phyloP scores from a whole-genome alignment of 1,140 invertebrate genomes.

The Euborellia annulipes region DNA sequence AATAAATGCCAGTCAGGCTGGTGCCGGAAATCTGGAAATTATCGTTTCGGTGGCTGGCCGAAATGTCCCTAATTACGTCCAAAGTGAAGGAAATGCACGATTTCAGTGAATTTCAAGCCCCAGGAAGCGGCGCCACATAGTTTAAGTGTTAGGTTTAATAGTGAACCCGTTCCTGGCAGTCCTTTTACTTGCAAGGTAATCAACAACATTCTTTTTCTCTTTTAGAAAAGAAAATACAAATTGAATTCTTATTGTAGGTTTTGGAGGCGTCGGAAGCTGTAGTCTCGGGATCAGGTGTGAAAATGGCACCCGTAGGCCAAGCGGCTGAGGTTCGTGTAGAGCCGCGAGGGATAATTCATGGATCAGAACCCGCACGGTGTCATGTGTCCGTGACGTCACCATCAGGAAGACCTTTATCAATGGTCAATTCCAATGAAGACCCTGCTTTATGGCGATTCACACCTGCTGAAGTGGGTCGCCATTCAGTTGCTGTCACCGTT shows the following conservation, averaged over 20 bases:
- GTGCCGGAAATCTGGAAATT: conserved; percentile 93
- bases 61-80: conserved; percentile 97
- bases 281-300: conserved; percentile 39
- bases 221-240: too few relatives aligned
- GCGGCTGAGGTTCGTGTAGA: conserved; percentile 42
- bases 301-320: conserved; percentile 40
- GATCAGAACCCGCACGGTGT: conserved; percentile 29
- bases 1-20: conserved; percentile 66
- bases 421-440: too few relatives aligned
- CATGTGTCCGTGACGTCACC: conserved; percentile 61
- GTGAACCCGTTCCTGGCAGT: conserved; percentile 82
- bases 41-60: conserved; percentile 93
- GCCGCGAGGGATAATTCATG: conserved; percentile 29
- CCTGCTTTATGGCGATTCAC: conserved; percentile 33
- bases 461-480: conserved; percentile 70
- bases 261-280: conserved; percentile 40
- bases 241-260: conserved; percentile 26
- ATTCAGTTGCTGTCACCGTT: conserved; percentile 62
- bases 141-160: conserved; percentile 89
- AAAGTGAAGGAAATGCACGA: conserved; percentile 90
- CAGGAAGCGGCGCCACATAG: conserved; percentile 77
- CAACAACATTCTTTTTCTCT: too few relatives aligned
- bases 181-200: conserved; percentile 74
- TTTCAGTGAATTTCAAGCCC: conserved; percentile 95
- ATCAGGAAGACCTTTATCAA: conserved; percentile 36